Conservation (phyloP, 2,888 invertebrate genomes). For the Dromius quadrimaculatus region DNA sequence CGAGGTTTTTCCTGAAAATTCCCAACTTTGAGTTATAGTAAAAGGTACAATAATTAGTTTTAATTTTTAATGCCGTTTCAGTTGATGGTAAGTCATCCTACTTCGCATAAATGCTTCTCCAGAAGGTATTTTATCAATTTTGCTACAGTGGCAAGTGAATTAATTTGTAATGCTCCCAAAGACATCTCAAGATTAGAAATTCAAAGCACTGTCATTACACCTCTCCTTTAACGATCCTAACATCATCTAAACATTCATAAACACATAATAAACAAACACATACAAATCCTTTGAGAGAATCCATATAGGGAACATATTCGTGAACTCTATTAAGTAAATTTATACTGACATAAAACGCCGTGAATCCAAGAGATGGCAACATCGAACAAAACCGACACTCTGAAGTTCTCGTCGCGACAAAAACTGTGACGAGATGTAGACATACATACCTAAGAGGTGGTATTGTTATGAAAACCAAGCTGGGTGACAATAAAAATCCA, state of each 20-base stretch:
- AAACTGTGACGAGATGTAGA: conserved; percentile 58
- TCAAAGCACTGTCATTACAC: conserved; percentile 7
- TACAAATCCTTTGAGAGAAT: conserved; percentile 13
- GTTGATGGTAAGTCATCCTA: no score
- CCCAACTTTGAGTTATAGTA: no score
- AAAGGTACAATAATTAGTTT: no score
- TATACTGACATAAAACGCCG: conserved; percentile 57
- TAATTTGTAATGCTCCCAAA: conserved; percentile 3
- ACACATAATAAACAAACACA: conserved; percentile 44
- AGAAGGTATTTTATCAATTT: no score
- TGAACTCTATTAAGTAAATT: conserved; percentile 57
- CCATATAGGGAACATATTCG: conserved; percentile 42
- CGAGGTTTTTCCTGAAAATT: no score
- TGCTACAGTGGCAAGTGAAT: conserved; percentile 18
- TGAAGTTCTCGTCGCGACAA: conserved; percentile 52
- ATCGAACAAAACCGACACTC: conserved; percentile 19
- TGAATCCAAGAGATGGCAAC: conserved; percentile 42
- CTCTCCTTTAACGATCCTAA: conserved; percentile 21
- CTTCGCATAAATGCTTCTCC: no score
- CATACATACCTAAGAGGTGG: conserved; percentile 56
- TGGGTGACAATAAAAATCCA: conserved; percentile 65
- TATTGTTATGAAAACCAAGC: conserved; percentile 61
- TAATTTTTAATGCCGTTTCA: no score
- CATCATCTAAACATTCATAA: conserved; percentile 31
- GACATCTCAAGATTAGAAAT: conserved; percentile 9